Conservation (phyloP, 2,888 invertebrate species). For the Amitus sp. region DNA sequence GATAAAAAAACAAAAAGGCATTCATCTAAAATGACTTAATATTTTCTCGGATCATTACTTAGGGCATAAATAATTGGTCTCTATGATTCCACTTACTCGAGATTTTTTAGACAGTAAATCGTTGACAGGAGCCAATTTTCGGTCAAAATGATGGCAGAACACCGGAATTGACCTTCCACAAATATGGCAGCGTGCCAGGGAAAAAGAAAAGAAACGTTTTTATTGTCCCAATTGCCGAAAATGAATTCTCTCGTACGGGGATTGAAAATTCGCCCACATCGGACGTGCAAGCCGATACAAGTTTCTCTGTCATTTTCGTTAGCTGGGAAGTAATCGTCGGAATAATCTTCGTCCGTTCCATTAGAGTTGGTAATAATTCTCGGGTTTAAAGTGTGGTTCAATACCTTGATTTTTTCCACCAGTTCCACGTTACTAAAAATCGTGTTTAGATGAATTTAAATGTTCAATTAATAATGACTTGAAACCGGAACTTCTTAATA, state of each 20-base stretch:
- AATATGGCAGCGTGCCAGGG: conserved; percentile 82
- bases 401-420: not conserved
- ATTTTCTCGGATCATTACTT: too few relatives aligned
- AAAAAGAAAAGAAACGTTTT: conserved; percentile 65
- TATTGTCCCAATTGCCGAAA: conserved; percentile 34
- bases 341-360: conserved; percentile 24
- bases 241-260: conserved; percentile 32
- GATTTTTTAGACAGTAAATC: conserved; percentile 65
- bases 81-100: conserved; percentile 67
- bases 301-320: conserved; percentile 18
- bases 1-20: too few relatives aligned
- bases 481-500: too few relatives aligned
- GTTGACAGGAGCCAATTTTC: conserved; percentile 73
- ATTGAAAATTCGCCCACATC: conserved; percentile 49
- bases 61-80: too few relatives aligned
- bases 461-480: too few relatives aligned
- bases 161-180: conserved; percentile 75
- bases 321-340: conserved; percentile 18
- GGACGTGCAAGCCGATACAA: conserved; percentile 49
- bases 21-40: too few relatives aligned
- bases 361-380: conserved; percentile 12
- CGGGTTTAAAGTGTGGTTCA: too few relatives aligned
- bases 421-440: conserved; percentile 22
- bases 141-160: conserved; percentile 77
- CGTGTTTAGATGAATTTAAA: too few relatives aligned